Evolutionary conservation across 2,888 invertebrate genomes (phyloP).

Genomic region (Epinotia brunnichana): DNA sequence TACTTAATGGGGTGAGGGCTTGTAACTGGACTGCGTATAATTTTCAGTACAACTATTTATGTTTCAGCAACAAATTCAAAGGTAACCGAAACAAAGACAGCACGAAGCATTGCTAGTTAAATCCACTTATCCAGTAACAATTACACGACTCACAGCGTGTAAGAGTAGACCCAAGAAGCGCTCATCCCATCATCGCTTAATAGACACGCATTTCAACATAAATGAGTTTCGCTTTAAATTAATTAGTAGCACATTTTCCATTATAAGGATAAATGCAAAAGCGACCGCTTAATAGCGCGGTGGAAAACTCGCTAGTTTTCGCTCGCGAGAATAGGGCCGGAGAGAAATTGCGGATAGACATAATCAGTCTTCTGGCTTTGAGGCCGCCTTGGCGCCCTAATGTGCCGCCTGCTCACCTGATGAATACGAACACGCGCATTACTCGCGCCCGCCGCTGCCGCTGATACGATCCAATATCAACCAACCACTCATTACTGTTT

Average conservation of each 20-base stretch:
- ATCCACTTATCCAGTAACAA: slow-evolving; percentile 69
- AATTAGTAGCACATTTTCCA: slow-evolving; percentile 84
- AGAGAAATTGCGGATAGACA: slow-evolving; percentile 84
- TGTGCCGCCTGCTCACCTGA: slow-evolving; percentile 77
- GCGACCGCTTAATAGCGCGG: slow-evolving; percentile 84
- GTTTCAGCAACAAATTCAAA: slow-evolving; percentile 48
- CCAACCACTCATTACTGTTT: slow-evolving; percentile 58
- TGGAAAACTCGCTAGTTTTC: slow-evolving; percentile 84
- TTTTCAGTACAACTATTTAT: slow-evolving; percentile 62
- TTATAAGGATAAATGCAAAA: slow-evolving; percentile 84
- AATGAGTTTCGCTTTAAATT: slow-evolving; percentile 83
- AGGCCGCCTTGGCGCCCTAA: slow-evolving; percentile 80
- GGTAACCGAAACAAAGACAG: slow-evolving; percentile 59
- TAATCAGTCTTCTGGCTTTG: slow-evolving; percentile 84
- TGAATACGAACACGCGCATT: slow-evolving; percentile 72
- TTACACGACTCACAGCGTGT: slow-evolving; percentile 65
- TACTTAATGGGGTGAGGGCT: slow-evolving; percentile 82
- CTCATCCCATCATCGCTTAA: slow-evolving; percentile 80
- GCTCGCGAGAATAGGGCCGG: slow-evolving; percentile 81
- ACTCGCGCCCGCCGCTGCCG: slow-evolving; percentile 52
- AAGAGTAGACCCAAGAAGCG: slow-evolving; percentile 70
- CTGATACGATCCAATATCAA: slow-evolving; percentile 62
- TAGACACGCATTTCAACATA: slow-evolving; percentile 83
- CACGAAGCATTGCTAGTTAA: slow-evolving; percentile 55
- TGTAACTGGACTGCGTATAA: slow-evolving; percentile 81